Conservation (phyloP, 2,113 vertebrate genomes). For the Pagrus major region DNA sequence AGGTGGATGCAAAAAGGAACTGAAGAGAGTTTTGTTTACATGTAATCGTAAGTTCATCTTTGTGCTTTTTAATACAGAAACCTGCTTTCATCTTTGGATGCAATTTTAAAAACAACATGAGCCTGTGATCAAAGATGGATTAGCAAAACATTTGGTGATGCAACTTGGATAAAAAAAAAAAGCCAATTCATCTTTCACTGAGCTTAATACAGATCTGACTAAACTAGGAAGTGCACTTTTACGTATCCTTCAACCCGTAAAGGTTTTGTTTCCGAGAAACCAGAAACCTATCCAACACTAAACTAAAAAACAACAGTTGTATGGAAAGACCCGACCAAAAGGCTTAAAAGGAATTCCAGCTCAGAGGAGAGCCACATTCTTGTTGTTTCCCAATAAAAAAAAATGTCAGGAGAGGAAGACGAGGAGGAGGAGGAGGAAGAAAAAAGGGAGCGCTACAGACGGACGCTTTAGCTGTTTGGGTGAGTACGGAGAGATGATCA, state of each 20-base stretch:
- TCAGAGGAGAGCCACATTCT: constrained; percentile 19
- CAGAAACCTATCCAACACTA: neutral
- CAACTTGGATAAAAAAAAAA: neutral
- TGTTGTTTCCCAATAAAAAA: constrained; percentile 24
- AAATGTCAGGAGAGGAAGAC: constrained; percentile 6
- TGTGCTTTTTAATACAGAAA: neutral
- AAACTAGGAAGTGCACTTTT: neutral
- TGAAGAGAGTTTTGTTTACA: neutral
- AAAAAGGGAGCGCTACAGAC: neutral
- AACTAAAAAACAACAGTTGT: neutral
- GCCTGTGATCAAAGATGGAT: neutral
- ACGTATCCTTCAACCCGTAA: neutral
- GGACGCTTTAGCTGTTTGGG: constrained; percentile 19
- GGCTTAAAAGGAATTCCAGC: constrained; percentile 1
- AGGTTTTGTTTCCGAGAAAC: neutral
- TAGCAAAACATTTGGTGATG: neutral
- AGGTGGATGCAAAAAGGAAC: neutral
- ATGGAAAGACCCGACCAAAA: neutral
- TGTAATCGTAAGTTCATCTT: neutral
- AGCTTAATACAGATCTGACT: neutral
- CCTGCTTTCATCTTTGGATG: neutral
- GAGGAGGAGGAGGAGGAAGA: too few relatives aligned
- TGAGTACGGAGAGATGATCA: constrained; percentile 36
- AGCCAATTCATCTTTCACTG: neutral
- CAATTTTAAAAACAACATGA: neutral